Evolutionary conservation across 1,140 invertebrate genomes (phyloP), one percentile per base, ranked within the genome.

Genomic region (Drosophila aff.): DNA sequence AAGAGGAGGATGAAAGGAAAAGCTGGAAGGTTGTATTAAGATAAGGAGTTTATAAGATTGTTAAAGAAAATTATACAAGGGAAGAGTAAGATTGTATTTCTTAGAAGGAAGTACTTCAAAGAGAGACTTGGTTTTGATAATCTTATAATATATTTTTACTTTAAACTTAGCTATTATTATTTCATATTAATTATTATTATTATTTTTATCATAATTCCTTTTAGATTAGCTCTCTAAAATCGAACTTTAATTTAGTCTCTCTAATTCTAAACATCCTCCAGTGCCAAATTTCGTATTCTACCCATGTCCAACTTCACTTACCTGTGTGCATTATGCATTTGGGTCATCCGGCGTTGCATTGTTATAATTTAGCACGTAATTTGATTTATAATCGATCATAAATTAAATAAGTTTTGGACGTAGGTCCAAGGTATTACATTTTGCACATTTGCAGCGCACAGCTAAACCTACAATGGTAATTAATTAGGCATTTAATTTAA

Each of bases 401-500:
- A 73, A 73, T 73, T 73, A 73, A 52, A 52, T 18, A 73, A 38
- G 38, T 67, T 72, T 73, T n/a, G 66, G n/a, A 4, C 26, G 13
- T 63, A 28, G 65, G 59, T 40, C 55, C 40, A 41, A 36, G 33
- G 72, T n/a, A 28, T 55, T 57, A 49, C 64, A 76, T 76, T 76
- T 66, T 58, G 73, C 74, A 38, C 61, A 76, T 60, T 65, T 73
- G 57, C 46, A 67, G 44, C 18, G 6, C 28, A 73, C 26, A 52
- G 28, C 11, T 40, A 36, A 44, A 46, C 16, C 50, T 63, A 36
- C 72, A 69, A 52, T 52, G 67, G 49, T 80, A 73, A 86, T 86
- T 86, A 87, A 86, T 87, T 87, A 74, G 79, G 84, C 72, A 86
- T 89, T 83, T 52, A 81, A 84, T 78, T 83, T 21, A 83, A 86